Evolutionary conservation across 2,888 invertebrate species (phyloP).

Genomic region (Hetaerina titia): DNA sequence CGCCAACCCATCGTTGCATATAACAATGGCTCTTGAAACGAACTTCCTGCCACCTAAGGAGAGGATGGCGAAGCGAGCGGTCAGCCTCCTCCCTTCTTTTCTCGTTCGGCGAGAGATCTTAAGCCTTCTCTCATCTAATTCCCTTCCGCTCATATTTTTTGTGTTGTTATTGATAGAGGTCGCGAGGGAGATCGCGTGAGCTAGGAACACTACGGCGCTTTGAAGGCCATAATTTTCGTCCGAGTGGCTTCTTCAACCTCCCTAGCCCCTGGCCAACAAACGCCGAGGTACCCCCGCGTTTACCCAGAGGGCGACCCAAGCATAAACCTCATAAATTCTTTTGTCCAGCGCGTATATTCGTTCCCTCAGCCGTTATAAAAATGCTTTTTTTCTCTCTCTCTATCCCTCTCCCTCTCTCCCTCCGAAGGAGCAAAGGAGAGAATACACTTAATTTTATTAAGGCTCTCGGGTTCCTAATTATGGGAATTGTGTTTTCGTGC

Average conservation of each 20-base stretch:
- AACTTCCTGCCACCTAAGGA: background rate
- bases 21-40: background rate
- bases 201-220: slow-evolving; percentile 37
- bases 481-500: slow-evolving; percentile 58
- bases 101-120: background rate
- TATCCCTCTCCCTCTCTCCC: background rate
- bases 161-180: slow-evolving; percentile 54
- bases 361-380: background rate
- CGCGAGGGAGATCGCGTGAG: slow-evolving; percentile 41
- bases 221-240: slow-evolving; percentile 53
- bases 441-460: slow-evolving; percentile 23
- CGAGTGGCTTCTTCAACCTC: background rate
- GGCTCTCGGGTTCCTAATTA: slow-evolving; percentile 57
- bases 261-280: background rate
- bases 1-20: background rate
- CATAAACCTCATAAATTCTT: slow-evolving; percentile 51
- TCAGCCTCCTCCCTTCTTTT: background rate
- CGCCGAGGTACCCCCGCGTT: slow-evolving; percentile 2
- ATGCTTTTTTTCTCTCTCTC: slow-evolving; percentile 20
- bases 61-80: background rate
- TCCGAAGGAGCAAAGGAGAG: background rate
- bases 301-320: background rate
- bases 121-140: background rate
- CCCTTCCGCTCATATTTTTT: background rate
- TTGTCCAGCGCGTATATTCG: background rate